Percentiles rank a stretch among this genome's conserved stretches.
Conservation (phyloP, 1,140 invertebrate genomes). For the Orchesella cincta region DNA sequence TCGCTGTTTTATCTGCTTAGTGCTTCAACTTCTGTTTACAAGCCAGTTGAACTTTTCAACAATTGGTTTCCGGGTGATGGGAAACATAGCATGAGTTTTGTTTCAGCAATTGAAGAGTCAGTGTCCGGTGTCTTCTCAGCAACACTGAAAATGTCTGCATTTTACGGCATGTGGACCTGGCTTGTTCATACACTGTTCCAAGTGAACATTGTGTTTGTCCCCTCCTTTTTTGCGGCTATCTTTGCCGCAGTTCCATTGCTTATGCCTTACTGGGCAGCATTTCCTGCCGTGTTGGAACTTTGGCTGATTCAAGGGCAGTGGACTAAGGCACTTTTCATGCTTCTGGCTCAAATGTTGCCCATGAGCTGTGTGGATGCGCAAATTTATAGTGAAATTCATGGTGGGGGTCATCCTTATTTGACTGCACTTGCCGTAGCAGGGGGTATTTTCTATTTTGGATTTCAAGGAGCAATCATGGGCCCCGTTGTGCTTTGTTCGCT, state of each 20-base stretch:
- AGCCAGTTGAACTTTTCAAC: constrained; percentile 82
- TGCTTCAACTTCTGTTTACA: constrained; percentile 83
- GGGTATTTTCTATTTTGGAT: constrained; percentile 94
- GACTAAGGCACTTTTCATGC: constrained; percentile 73
- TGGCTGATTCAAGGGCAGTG: constrained; percentile 84
- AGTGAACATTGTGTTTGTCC: constrained; percentile 52
- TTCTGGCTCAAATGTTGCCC: constrained; percentile 82
- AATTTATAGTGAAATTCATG: constrained; percentile 96
- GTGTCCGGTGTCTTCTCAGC: constrained; percentile 84
- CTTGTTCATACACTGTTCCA: constrained; percentile 93
- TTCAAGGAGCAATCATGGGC: constrained; percentile 95
- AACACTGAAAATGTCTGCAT: constrained; percentile 93
- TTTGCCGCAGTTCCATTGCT: constrained; percentile 92
- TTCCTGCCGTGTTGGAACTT: constrained; percentile 90
- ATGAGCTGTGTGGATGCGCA: constrained; percentile 89
- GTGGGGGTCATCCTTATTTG: constrained; percentile 94
- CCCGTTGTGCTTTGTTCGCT: constrained; percentile 87
- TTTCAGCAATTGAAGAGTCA: constrained; percentile 55
- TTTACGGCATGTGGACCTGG: constrained; percentile 98
- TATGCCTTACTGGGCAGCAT: constrained; percentile 87
- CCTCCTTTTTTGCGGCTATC: constrained; percentile 79
- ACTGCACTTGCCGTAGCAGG: constrained; percentile 97
- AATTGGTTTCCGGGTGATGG: constrained; percentile 71
- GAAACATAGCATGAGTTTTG: constrained; percentile 44
- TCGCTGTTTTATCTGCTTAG: constrained; percentile 92